phyloP scores from a whole-genome alignment of 2,113 vertebrate genomes.

The Barnardius zonarius region DNA sequence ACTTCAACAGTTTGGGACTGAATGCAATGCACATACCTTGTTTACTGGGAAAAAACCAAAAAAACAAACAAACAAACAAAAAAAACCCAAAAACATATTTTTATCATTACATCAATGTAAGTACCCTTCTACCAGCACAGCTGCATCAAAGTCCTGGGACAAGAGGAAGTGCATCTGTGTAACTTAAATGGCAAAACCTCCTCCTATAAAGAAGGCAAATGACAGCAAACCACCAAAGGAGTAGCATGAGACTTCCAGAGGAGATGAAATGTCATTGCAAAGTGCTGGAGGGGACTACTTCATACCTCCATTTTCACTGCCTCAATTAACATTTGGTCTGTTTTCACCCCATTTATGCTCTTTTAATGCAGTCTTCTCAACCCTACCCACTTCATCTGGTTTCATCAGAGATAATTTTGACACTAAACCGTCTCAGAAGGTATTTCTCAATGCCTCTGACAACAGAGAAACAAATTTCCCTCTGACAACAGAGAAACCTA shows the following conservation, averaged over 20 bases:
- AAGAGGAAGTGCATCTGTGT: not conserved
- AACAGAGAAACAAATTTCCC: not conserved
- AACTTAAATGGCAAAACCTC: not conserved
- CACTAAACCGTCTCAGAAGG: not conserved
- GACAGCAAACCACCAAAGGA: not conserved
- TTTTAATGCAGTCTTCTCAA: not conserved
- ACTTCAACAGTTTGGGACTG: not conserved
- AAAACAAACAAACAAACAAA: too few species aligned
- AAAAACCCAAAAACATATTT: not conserved
- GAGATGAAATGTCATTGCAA: not conserved
- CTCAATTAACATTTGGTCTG: not conserved
- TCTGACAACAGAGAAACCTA: not conserved
- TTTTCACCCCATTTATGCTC: not conserved
- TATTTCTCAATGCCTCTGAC: not conserved
- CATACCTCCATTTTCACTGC: not conserved
- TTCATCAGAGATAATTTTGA: not conserved
- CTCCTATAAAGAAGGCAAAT: not conserved
- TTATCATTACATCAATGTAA: accelerated
- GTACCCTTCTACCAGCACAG: not conserved
- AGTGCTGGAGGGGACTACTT: not conserved
- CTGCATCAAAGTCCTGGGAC: not conserved
- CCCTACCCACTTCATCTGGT: not conserved
- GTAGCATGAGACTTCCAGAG: not conserved
- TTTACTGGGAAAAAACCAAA: not conserved
- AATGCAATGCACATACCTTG: not conserved